Evolutionary conservation across 2,888 invertebrate species (phyloP).

Genomic region (Iselma pallidipennis): DNA sequence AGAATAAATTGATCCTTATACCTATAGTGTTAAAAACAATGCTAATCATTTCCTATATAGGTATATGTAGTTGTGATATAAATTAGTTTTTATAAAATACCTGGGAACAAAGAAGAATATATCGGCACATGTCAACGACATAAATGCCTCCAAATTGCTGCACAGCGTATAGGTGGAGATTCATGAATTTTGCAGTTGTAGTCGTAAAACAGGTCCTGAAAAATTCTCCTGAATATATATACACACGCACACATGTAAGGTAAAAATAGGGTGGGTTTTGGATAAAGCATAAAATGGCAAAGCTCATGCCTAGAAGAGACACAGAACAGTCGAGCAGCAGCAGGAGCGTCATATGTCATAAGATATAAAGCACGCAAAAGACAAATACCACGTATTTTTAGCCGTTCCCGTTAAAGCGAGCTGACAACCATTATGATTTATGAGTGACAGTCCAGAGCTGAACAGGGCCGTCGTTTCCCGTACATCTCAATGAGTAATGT

Average conservation of each 20-base stretch:
- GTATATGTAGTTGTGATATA: no score
- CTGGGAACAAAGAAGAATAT: not conserved
- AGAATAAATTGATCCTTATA: not conserved
- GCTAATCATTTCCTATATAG: no score
- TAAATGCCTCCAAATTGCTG: constrained; percentile 21
- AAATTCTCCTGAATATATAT: constrained; percentile 11
- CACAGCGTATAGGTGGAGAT: constrained; percentile 21
- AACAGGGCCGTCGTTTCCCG: constrained; percentile 44
- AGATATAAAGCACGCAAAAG: constrained; percentile 48
- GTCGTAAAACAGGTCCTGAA: constrained; percentile 19
- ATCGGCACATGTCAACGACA: constrained; percentile 18
- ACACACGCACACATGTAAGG: constrained; percentile 3
- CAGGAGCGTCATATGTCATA: constrained; percentile 46
- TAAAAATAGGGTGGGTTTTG: constrained; percentile 3
- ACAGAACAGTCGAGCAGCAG: constrained; percentile 8
- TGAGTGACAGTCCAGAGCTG: constrained; percentile 47
- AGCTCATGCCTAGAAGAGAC: not conserved
- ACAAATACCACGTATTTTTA: constrained; percentile 51
- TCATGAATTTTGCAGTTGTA: constrained; percentile 27
- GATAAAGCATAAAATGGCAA: not conserved
- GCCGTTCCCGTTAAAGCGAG: constrained; percentile 42
- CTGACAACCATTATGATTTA: constrained; percentile 53
- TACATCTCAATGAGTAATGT: constrained; percentile 55
- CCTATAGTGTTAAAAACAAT: not conserved
- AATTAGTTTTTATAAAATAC: no score